phyloP scores from a whole-genome alignment of 2,797 vertebrate species.

The Rhincodon typus region DNA sequence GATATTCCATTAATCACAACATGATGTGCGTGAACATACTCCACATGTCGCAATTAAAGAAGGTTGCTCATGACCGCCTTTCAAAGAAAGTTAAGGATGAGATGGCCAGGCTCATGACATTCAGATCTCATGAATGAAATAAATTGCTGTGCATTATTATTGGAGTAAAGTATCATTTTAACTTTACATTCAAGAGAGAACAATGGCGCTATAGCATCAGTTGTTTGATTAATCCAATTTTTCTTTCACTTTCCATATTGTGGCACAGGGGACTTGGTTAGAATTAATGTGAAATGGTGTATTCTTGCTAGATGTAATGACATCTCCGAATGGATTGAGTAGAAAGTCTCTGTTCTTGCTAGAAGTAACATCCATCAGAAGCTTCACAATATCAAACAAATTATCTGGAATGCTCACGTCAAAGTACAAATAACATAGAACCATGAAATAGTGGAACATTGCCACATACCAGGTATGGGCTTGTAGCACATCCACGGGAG shows the following conservation, averaged over 20 bases:
- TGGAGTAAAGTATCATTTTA: not conserved
- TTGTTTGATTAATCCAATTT: not conserved
- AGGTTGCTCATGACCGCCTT: too few species aligned
- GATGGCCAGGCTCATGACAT: too few species aligned
- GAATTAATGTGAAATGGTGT: not conserved
- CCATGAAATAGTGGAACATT: not conserved
- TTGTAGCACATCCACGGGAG: not conserved
- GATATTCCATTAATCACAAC: too few species aligned
- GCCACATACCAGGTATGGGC: not conserved
- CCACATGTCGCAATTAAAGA: too few species aligned
- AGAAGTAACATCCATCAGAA: not conserved
- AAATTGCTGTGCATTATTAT: too few species aligned
- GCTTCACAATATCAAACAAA: not conserved
- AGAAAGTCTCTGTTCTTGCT: not conserved
- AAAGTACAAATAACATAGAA: not conserved
- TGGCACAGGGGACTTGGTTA: too few species aligned
- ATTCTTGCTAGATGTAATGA: not conserved
- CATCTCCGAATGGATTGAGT: too few species aligned
- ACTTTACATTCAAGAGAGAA: not conserved
- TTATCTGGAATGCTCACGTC: not conserved
- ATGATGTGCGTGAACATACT: too few species aligned
- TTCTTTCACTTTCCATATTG: not conserved
- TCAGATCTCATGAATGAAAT: too few species aligned
- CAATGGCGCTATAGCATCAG: not conserved
- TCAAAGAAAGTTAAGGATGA: too few species aligned